Percentiles rank a stretch among this genome's conserved stretches.
Conservation (phyloP, 2,888 invertebrate genomes). For the Acleris sparsana region DNA sequence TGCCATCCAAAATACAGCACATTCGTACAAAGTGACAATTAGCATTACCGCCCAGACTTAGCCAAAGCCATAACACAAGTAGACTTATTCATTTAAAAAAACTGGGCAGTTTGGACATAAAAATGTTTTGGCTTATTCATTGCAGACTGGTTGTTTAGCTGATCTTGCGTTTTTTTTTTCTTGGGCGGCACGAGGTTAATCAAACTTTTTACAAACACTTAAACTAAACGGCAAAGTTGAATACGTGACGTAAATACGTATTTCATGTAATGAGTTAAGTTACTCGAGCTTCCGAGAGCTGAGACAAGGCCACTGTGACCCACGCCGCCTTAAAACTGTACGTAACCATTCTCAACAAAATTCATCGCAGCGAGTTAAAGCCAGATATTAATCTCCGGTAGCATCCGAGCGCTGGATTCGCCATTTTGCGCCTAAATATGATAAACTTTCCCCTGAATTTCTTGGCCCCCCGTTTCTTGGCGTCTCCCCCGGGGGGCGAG, state of each 20-base stretch:
- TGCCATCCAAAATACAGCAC: too few relatives aligned
- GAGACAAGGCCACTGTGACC: conserved; percentile 27
- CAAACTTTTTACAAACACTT: too few relatives aligned
- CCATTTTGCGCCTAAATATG: conserved; percentile 84
- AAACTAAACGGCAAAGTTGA: not conserved
- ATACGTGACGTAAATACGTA: not conserved
- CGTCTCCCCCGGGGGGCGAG: conserved; percentile 59
- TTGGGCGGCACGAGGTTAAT: too few relatives aligned
- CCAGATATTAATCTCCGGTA: conserved; percentile 81
- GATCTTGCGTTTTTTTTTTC: too few relatives aligned
- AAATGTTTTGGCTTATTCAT: too few relatives aligned
- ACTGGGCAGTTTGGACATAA: too few relatives aligned
- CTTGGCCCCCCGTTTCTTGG: conserved; percentile 71
- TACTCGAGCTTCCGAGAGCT: not conserved
- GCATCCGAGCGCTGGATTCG: conserved; percentile 81
- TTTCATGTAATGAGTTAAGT: not conserved
- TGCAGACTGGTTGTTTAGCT: too few relatives aligned
- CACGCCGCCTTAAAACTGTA: conserved; percentile 55
- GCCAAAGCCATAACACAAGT: too few relatives aligned
- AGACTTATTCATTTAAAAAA: too few relatives aligned
- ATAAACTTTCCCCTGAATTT: conserved; percentile 84
- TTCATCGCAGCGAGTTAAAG: conserved; percentile 80
- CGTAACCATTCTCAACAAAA: conserved; percentile 76
- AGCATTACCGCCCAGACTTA: too few relatives aligned
- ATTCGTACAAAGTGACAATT: too few relatives aligned